These are phyloP conservation scores for Sycophila texana DNA, from an alignment of 2,888 invertebrate genomes.

Conservation along the genomic window DNA sequence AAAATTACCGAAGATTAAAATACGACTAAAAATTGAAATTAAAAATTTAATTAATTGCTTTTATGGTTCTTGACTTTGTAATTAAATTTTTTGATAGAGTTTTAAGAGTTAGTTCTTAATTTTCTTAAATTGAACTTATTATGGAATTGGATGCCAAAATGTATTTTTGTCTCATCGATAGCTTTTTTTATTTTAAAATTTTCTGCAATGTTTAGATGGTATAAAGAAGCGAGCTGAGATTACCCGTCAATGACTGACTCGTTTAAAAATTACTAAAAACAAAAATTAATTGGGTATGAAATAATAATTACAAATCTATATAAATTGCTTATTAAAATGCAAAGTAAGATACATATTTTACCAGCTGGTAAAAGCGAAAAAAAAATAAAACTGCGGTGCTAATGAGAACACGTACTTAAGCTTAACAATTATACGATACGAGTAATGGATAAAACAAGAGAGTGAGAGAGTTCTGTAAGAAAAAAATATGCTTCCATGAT, in stretches of 20 bases:
- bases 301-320: conserved; percentile 8
- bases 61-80: neutral
- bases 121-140: neutral
- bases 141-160: conserved; percentile 38
- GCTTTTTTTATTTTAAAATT: conserved; percentile 20
- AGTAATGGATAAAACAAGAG: neutral
- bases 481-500: conserved; percentile 70
- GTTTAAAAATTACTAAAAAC: conserved; percentile 20
- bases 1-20: conserved; percentile 30
- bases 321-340: conserved; percentile 30
- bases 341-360: too few relatives aligned
- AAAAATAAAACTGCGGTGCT: conserved; percentile 70
- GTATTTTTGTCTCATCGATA: conserved; percentile 35
- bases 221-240: conserved; percentile 6
- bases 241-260: conserved; percentile 24
- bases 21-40: neutral
- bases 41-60: conserved; percentile 4
- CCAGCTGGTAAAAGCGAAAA: conserved; percentile 62
- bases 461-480: conserved; percentile 51
- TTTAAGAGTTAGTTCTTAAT: neutral
- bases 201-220: conserved; percentile 2
- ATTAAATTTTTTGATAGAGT: neutral
- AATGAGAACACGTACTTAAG: conserved; percentile 70
- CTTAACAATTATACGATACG: conserved; percentile 59
- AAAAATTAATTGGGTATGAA: neutral